Conservation (phyloP, 2,888 invertebrate genomes). For the Allophyes oxyacanthae region DNA sequence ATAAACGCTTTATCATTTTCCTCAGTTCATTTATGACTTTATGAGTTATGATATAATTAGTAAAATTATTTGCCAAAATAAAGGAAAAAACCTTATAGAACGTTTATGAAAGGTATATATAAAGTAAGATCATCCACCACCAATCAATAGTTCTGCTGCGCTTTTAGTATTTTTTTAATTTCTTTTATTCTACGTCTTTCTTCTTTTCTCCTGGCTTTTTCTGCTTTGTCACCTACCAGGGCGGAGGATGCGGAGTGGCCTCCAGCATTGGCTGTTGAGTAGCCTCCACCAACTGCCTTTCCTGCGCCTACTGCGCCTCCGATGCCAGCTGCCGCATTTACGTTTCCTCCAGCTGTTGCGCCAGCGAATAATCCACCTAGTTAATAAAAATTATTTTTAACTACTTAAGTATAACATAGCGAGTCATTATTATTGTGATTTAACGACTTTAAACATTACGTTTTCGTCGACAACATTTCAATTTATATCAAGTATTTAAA, state of each 20-base stretch:
- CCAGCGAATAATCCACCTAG: constrained; percentile 89
- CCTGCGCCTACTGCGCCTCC: constrained; percentile 81
- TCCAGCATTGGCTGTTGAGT: constrained; percentile 79
- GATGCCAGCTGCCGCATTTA: constrained; percentile 86
- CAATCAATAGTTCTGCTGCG: constrained; percentile 37
- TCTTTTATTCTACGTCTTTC: constrained; percentile 68
- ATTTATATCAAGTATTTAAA: too few species aligned
- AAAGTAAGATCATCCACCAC: constrained; percentile 20
- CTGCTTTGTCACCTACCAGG: constrained; percentile 77
- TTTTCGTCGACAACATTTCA: too few species aligned
- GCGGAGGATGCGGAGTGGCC: constrained; percentile 70
- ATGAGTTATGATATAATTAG: too few species aligned
- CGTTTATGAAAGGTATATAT: constrained; percentile 31
- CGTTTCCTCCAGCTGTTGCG: constrained; percentile 89
- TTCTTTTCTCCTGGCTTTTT: constrained; percentile 68
- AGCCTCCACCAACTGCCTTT: constrained; percentile 78
- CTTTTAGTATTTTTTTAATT: constrained; percentile 54
- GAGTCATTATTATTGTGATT: too few species aligned
- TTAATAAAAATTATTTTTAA: constrained; percentile 13
- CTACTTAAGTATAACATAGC: too few species aligned
- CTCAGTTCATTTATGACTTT: background rate
- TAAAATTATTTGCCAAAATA: too few species aligned
- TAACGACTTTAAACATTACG: too few species aligned
- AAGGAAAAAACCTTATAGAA: constrained; percentile 28
- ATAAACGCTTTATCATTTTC: constrained; percentile 42